phyloP scores from a whole-genome alignment of 2,113 vertebrate species.

The Gymnobelideus leadbeateri region DNA sequence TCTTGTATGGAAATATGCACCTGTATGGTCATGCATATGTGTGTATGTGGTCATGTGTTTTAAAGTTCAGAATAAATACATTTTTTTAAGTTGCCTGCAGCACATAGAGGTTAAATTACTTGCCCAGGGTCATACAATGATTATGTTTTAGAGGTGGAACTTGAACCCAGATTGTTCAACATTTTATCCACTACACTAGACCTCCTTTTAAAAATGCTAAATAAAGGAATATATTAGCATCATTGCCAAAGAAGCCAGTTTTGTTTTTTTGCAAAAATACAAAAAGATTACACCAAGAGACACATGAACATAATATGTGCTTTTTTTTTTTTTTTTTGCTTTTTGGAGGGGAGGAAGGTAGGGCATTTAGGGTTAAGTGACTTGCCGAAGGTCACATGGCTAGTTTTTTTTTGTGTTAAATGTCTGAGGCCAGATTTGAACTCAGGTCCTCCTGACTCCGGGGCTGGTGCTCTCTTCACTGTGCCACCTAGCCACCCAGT shows the following conservation, averaged over 20 bases:
- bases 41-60: not conserved
- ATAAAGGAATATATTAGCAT: not conserved
- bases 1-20: not conserved
- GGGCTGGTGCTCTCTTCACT: too few species aligned
- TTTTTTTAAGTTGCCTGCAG: not conserved
- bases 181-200: not conserved
- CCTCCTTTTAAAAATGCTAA: not conserved
- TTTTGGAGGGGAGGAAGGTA: too few species aligned
- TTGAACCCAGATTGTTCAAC: not conserved
- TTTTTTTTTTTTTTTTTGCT: too few species aligned
- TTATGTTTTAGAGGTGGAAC: not conserved
- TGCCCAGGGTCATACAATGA: not conserved
- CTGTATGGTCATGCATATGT: not conserved
- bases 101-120: not conserved
- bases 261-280: not conserved
- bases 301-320: not conserved
- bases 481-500: too few species aligned
- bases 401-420: too few species aligned
- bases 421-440: too few species aligned
- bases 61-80: not conserved
- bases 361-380: too few species aligned
- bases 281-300: not conserved
- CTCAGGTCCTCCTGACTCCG: too few species aligned
- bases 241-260: not conserved
- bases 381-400: too few species aligned